These are phyloP conservation scores for Trichopria drosophilae DNA, from an alignment of 2,888 invertebrate genomes.

Conservation along the genomic window DNA sequence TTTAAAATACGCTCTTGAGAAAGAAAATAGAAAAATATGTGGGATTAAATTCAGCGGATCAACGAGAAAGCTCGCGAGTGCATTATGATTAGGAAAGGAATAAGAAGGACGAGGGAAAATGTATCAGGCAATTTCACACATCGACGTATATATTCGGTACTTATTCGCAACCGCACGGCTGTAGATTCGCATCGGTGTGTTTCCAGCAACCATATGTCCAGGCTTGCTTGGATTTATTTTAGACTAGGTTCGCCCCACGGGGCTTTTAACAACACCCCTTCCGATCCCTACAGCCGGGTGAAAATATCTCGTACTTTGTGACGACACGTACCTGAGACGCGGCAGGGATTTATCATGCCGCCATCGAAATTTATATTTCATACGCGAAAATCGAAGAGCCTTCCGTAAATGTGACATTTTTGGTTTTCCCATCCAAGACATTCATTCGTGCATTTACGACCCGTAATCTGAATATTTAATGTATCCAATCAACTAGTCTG, in stretches of 20 bases:
- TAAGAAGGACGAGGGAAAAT: slow-evolving; percentile 18
- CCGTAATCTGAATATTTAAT: too few species aligned
- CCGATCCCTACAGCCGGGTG: slow-evolving; percentile 32
- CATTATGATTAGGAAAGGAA: slow-evolving; percentile 9
- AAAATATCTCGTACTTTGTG: slow-evolving; percentile 33
- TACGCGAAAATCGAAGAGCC: too few species aligned
- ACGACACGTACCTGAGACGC: slow-evolving; percentile 32
- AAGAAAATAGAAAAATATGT: too few species aligned
- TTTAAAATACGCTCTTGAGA: too few species aligned
- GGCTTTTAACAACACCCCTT: slow-evolving; percentile 39
- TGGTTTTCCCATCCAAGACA: too few species aligned
- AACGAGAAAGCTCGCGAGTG: too few species aligned
- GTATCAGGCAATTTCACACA: slow-evolving; percentile 14
- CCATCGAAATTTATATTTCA: slow-evolving; percentile 39
- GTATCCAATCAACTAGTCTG: too few species aligned
- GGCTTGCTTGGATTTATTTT: slow-evolving; percentile 34
- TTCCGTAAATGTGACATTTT: too few species aligned
- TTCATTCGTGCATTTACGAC: too few species aligned
- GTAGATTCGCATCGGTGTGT: slow-evolving; percentile 23
- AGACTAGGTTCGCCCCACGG: slow-evolving; percentile 27
- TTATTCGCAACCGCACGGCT: slow-evolving; percentile 4
- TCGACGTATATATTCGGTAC: slow-evolving; percentile 12
- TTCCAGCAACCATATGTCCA: slow-evolving; percentile 19
- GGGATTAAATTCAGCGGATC: too few species aligned
- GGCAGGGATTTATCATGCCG: slow-evolving; percentile 36